Evolutionary conservation across 2,113 vertebrate species (phyloP), one percentile per base, ranked within the genome.

Genomic region (Edolisoma coerulescens): DNA sequence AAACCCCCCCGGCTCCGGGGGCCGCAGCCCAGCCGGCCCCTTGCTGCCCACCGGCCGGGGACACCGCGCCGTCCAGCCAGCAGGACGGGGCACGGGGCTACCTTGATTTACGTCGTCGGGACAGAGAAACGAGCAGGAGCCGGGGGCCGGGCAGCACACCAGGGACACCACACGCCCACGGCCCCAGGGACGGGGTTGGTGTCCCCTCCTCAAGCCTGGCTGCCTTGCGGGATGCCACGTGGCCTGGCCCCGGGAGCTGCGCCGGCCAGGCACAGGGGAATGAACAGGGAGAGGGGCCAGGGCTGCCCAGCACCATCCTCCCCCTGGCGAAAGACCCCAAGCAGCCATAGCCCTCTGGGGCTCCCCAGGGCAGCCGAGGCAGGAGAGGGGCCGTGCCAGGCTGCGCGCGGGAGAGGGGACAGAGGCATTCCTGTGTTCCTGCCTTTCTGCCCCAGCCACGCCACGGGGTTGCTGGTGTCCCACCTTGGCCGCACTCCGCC

Each of bases 21-120:
- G 24, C 88, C 8, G 3, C 61, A 75, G 95, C 88, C 81, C 37
- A 5, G 60, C 68, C 22, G 6, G 60, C 42, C 57, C 77, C 91
- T 61, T 2, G 3, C 75, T 45, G 71, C 93, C 82, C 89, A 42
- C 86, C 6, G 4, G 89, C 60, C 7, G 0, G 39, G 76, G 65
- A 35, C 85, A 39, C 78, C 45, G 7, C 11, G 1, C 80, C 61
- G 23, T 84, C 96, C 96, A 92, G 93, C 96, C 96, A 85, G 93
- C 96, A 83, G 93, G 91, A 96, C 88, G 3, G 71, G 73, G 39
- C 71, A 9, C 19, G 10, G 94, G 81, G 84, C 90, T 52, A 69
- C 61, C 70, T 89, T 83, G 79, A 90, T 69, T 89, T 76, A 69
- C 18, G 3, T 90, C 26, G 7, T 83, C 54, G 10, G 75, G 75